Evolutionary conservation across 2,797 vertebrate species (phyloP).

Genomic region (Cryptoprocta ferox): DNA sequence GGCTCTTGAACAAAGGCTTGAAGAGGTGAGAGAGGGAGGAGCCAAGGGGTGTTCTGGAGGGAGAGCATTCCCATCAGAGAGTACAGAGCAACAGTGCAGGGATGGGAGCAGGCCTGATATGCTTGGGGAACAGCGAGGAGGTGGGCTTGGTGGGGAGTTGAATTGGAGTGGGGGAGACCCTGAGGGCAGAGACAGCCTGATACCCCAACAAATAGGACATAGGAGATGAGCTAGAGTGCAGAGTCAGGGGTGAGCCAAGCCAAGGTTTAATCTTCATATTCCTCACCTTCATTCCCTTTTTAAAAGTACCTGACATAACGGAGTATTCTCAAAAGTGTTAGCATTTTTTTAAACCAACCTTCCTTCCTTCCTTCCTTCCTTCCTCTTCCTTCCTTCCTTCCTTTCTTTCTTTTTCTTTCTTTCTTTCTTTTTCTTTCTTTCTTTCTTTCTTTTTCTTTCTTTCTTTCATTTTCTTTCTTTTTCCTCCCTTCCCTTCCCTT

Average conservation of each 20-base stretch:
- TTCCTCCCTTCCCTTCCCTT: too few species aligned
- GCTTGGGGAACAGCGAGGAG: not conserved
- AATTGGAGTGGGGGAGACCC: not conserved
- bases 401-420: too few species aligned
- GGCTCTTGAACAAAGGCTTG: not conserved
- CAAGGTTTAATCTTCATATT: not conserved
- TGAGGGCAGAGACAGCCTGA: not conserved
- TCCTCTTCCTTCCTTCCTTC: too few species aligned
- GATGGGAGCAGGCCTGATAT: not conserved
- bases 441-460: too few species aligned
- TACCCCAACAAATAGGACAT: fast-evolving
- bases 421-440: too few species aligned
- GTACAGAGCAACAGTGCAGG: not conserved
- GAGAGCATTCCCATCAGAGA: not conserved
- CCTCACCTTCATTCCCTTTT: not conserved
- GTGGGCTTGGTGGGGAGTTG: not conserved
- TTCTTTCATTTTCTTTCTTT: too few species aligned
- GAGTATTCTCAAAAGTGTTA: not conserved
- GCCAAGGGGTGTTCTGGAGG: not conserved
- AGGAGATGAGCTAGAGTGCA: too few species aligned
- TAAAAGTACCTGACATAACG: not conserved
- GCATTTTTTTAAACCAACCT: too few species aligned
- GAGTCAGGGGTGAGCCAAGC: not conserved
- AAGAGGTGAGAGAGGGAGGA: not conserved
- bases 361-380: too few species aligned